Evolutionary conservation across 2,113 vertebrate species (phyloP).

Genomic region (Antechinus stuartii): DNA sequence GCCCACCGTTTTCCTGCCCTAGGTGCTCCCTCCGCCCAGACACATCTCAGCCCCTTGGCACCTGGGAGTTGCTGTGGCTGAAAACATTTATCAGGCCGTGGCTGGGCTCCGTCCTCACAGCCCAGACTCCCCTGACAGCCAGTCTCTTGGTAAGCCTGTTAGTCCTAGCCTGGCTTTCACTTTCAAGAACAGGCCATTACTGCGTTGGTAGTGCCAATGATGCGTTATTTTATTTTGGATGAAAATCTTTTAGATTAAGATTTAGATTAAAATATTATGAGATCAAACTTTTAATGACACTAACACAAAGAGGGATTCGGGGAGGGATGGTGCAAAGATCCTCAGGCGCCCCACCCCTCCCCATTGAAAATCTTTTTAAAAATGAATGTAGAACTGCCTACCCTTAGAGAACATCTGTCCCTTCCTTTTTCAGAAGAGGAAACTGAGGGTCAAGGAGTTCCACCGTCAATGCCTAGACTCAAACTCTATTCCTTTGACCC

Average conservation of each 20-base stretch:
- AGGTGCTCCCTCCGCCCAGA: neutral
- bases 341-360: too few species aligned
- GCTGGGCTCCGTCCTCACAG: neutral
- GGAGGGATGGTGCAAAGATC: neutral
- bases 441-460: neutral
- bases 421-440: neutral
- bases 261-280: neutral
- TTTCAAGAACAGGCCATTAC: neutral
- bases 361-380: neutral
- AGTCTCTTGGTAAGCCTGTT: slow-evolving; percentile 46
- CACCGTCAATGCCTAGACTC: neutral
- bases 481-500: neutral
- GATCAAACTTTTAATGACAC: neutral
- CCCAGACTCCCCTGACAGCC: neutral
- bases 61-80: neutral
- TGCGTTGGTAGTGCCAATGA: neutral
- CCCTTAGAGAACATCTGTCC: neutral
- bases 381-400: neutral
- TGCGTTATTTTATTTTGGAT: neutral
- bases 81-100: neutral
- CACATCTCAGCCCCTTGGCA: neutral
- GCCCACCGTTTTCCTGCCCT: neutral
- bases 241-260: too few species aligned
- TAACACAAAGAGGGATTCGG: neutral
- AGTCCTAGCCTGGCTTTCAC: neutral